Conservation (phyloP, 30 jellyfish, hydroid and myxozoan species). For the Turritopsis dohrnii region DNA sequence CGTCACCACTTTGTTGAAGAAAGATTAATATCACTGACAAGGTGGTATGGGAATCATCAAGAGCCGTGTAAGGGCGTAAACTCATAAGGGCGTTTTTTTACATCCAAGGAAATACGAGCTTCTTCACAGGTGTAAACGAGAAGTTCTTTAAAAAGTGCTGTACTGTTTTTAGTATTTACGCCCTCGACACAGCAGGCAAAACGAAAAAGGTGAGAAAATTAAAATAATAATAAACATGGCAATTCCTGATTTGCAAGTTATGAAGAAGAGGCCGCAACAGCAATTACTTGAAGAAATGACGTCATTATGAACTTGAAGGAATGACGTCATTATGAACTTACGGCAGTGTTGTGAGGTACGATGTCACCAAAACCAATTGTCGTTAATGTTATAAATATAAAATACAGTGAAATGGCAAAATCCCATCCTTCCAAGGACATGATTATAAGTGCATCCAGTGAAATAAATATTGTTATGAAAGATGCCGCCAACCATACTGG, state of each 20-base stretch:
- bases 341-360: conserved; percentile 80
- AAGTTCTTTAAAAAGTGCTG: too few species aligned
- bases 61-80: too few species aligned
- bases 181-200: background rate
- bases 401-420: conserved; percentile 66
- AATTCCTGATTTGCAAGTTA: too few species aligned
- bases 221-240: background rate
- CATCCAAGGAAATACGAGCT: too few species aligned
- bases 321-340: conserved; percentile 21
- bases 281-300: too few species aligned
- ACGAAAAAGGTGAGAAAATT: background rate
- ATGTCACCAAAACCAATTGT: conserved; percentile 94
- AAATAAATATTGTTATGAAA: conserved; percentile 39
- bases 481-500: conserved; percentile 89
- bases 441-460: conserved; percentile 75
- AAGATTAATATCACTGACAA: too few species aligned
- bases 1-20: too few species aligned
- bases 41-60: too few species aligned
- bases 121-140: too few species aligned
- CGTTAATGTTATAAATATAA: conserved; percentile 76
- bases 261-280: too few species aligned
- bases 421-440: conserved; percentile 81
- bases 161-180: too few species aligned
- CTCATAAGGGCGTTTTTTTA: too few species aligned
- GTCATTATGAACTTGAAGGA: background rate